These are phyloP conservation scores for Aspidapion aeneum DNA, from an alignment of 2,888 invertebrate species.

Conservation along the genomic window DNA sequence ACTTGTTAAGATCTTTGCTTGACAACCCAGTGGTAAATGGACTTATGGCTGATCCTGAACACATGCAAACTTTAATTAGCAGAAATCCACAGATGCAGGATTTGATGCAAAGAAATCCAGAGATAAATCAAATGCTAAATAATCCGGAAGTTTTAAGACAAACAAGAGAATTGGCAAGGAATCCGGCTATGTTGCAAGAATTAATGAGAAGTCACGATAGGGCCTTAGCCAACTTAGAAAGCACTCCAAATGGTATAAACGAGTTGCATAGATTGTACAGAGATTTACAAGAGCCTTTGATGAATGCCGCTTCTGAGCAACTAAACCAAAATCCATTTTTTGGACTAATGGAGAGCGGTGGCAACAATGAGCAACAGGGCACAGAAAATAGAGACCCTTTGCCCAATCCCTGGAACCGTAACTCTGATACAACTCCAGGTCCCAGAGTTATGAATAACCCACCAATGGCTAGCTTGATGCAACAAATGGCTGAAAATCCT, in stretches of 20 bases:
- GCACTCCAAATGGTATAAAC: constrained; percentile 77
- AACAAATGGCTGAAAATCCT: constrained; percentile 82
- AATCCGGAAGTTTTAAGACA: constrained; percentile 93
- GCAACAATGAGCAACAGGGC: constrained; percentile 39
- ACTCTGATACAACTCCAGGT: constrained; percentile 40
- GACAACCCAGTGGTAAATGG: constrained; percentile 95
- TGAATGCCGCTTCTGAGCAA: constrained; percentile 89
- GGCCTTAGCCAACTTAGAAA: constrained; percentile 95
- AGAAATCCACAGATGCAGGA: constrained; percentile 98
- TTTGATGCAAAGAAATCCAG: constrained; percentile 93
- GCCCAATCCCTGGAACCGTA: constrained; percentile 83
- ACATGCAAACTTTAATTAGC: constrained; percentile 87
- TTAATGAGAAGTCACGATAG: constrained; percentile 97
- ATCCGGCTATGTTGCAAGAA: constrained; percentile 97
- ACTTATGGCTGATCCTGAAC: constrained; percentile 94
- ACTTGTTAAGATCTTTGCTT: constrained; percentile 85
- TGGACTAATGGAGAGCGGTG: constrained; percentile 63
- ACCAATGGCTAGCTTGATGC: constrained; percentile 80
- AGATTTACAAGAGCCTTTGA: constrained; percentile 82
- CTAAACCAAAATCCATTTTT: constrained; percentile 90
- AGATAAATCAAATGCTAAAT: constrained; percentile 96
- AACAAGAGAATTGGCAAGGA: constrained; percentile 94
- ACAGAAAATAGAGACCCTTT: constrained; percentile 90
- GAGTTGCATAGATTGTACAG: constrained; percentile 75
- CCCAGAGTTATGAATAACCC: constrained; percentile 67